A percentile compares a stretch with the other conserved stretches of the same genome.
These are phyloP conservation scores for Herpetotheres cachinnans DNA, from an alignment of 2,113 vertebrate species.

Conservation along the genomic window DNA sequence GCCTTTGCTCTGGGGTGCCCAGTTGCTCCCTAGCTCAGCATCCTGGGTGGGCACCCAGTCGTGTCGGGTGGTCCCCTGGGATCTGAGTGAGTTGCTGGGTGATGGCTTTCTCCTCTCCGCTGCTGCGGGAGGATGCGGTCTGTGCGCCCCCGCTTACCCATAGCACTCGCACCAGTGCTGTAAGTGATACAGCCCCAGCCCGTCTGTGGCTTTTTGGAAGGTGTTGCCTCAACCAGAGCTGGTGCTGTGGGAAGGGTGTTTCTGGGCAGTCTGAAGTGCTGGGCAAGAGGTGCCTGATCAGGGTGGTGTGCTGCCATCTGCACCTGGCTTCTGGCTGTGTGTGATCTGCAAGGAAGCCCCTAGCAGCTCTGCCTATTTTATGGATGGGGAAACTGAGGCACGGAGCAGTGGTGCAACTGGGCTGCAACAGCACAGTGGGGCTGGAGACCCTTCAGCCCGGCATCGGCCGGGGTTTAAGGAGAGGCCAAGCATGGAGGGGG, in stretches of 20 bases:
- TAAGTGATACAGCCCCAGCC: background rate
- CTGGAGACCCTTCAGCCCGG: background rate
- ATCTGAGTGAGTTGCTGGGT: background rate
- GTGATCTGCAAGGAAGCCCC: background rate
- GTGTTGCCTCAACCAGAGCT: fast-evolving
- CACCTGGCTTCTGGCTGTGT: background rate
- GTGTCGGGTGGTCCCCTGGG: fast-evolving
- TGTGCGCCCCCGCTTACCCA: fast-evolving
- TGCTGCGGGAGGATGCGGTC: fast-evolving
- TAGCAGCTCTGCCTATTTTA: fast-evolving
- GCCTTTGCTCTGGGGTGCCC: background rate
- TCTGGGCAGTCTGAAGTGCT: background rate
- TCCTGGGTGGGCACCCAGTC: fast-evolving
- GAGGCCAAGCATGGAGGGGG: background rate
- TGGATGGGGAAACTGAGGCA: background rate
- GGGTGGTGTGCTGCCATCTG: background rate
- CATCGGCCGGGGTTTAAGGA: background rate
- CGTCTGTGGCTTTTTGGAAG: background rate
- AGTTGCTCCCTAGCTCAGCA: background rate
- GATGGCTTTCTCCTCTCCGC: fast-evolving
- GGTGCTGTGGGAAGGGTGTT: background rate
- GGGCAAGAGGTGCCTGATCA: background rate
- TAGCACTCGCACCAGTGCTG: background rate
- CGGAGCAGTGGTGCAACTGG: fast-evolving
- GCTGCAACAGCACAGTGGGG: background rate